Percentiles rank a stretch among this genome's conserved stretches.
Evolutionary conservation across 2,797 vertebrate species (phyloP).

Genomic region (Cynopterus sphinx): DNA sequence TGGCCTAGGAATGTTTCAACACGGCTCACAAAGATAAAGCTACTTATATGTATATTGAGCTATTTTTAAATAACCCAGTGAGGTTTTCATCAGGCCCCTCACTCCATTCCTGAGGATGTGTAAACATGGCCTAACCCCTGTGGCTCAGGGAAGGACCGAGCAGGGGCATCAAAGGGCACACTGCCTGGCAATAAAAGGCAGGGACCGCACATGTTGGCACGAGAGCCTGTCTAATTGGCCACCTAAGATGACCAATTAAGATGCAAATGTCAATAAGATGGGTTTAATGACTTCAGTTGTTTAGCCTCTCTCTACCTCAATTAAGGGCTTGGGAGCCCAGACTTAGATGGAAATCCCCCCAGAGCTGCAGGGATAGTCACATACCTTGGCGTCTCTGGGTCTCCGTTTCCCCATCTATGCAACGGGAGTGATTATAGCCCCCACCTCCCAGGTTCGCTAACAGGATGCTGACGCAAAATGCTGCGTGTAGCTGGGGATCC

Average conservation of each 20-base stretch:
- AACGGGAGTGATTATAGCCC: not conserved
- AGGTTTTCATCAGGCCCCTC: not conserved
- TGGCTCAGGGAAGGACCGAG: not conserved
- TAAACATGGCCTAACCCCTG: too few relatives aligned
- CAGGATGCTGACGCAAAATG: not conserved
- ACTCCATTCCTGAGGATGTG: not conserved
- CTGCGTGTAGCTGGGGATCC: rapidly evolving
- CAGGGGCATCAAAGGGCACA: not conserved
- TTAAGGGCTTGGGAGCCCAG: not conserved
- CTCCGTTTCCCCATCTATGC: not conserved
- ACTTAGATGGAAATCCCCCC: not conserved
- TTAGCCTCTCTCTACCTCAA: slow-evolving; percentile 15
- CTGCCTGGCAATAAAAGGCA: not conserved
- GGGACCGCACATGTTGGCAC: not conserved
- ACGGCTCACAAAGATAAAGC: not conserved
- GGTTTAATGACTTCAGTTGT: not conserved
- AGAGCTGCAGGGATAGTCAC: not conserved
- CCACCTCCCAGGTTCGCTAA: not conserved
- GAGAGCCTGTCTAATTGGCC: not conserved
- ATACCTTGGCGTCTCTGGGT: not conserved
- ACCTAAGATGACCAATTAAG: not conserved
- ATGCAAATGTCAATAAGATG: not conserved
- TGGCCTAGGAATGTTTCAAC: not conserved
- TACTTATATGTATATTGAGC: not conserved
- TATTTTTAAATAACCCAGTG: not conserved